Evolutionary conservation across 2,888 invertebrate species (phyloP).

Genomic region (Polyommatus icarus): DNA sequence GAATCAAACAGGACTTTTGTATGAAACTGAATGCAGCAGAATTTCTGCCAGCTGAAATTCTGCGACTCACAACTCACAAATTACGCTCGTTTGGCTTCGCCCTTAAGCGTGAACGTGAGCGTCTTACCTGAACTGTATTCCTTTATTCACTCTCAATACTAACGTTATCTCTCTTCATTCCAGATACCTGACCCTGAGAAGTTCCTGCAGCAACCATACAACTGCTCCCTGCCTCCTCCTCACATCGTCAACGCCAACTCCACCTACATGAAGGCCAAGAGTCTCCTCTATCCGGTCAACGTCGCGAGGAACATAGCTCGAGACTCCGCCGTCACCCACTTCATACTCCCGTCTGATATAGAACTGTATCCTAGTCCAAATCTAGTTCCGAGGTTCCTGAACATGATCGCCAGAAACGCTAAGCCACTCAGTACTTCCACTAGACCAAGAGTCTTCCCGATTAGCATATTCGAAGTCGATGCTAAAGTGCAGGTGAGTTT

Average conservation of each 20-base stretch:
- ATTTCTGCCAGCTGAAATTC: no score
- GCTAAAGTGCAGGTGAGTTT: conserved; percentile 63
- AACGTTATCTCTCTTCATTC: conserved; percentile 45
- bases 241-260: conserved; percentile 83
- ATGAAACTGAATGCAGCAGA: no score
- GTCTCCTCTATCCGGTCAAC: conserved; percentile 93
- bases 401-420: conserved; percentile 89
- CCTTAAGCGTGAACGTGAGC: no score
- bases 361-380: conserved; percentile 94
- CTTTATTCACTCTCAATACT: no score
- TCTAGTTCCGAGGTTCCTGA: conserved; percentile 88
- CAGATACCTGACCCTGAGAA: conserved; percentile 85
- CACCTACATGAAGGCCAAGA: conserved; percentile 89
- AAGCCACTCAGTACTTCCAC: conserved; percentile 81
- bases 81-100: no score
- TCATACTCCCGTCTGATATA: conserved; percentile 92
- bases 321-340: conserved; percentile 90
- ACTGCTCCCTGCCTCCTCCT: conserved; percentile 86
- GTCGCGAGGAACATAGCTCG: conserved; percentile 94
- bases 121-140: no score
- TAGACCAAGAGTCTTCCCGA: conserved; percentile 88
- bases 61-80: no score
- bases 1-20: no score
- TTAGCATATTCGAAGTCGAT: conserved; percentile 94
- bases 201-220: conserved; percentile 82